These are phyloP conservation scores for Aphrocallistes beatrix DNA, from an alignment of 37 sponge, comb jelly and placozoan genomes.

Conservation along the genomic window DNA sequence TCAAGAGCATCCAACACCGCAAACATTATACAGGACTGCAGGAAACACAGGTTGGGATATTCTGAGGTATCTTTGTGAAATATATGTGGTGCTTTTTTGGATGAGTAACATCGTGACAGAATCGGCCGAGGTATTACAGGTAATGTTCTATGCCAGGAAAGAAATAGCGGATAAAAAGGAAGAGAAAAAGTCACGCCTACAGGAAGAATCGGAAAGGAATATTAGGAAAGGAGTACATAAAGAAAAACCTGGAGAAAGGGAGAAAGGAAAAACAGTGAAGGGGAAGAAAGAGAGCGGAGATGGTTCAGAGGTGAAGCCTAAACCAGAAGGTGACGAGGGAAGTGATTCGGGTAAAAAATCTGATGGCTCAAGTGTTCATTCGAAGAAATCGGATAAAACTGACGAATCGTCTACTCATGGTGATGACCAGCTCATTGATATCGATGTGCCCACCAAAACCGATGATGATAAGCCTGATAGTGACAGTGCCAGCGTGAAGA, in stretches of 20 bases:
- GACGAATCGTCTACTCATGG: background rate
- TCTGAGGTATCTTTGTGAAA: background rate
- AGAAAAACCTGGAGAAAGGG: background rate
- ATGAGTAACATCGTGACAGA: constrained; percentile 13
- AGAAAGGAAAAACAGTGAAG: background rate
- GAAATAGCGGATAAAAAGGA: background rate
- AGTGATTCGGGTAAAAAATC: background rate
- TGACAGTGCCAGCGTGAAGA: background rate
- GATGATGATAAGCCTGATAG: background rate
- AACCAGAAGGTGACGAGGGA: background rate
- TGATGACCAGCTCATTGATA: background rate
- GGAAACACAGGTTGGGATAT: background rate
- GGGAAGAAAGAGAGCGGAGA: background rate
- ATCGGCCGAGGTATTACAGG: background rate
- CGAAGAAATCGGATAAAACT: background rate
- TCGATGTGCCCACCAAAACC: background rate
- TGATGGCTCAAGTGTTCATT: background rate
- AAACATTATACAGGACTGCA: background rate
- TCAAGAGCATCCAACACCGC: background rate
- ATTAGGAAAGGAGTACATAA: background rate
- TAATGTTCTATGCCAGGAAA: background rate
- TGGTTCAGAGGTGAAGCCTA: background rate
- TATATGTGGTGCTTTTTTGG: background rate
- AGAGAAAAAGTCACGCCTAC: background rate
- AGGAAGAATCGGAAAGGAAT: background rate